Conservation (phyloP, 2,113 vertebrate genomes). For the Tylochromis polylepis region DNA sequence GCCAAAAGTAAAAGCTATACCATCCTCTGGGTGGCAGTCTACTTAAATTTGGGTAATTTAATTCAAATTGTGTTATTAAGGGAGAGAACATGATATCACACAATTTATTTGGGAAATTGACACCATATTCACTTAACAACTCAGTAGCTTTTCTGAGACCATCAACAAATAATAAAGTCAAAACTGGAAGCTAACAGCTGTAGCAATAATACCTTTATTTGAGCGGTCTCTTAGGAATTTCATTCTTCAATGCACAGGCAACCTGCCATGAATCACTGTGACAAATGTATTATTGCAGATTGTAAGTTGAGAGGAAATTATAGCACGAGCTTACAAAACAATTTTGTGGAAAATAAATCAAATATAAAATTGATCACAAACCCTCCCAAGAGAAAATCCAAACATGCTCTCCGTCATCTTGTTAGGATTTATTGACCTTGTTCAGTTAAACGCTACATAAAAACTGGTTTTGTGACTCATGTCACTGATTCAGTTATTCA, state of each 20-base stretch:
- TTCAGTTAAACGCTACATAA: neutral
- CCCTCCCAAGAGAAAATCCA: neutral
- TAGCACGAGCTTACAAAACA: neutral
- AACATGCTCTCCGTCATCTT: neutral
- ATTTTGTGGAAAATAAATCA: neutral
- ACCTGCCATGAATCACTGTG: neutral
- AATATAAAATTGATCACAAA: neutral
- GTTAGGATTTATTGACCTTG: neutral
- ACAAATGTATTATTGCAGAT: neutral
- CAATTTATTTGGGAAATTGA: constrained; percentile 22
- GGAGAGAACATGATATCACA: neutral
- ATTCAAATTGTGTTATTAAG: constrained; percentile 22
- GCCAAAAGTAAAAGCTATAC: neutral
- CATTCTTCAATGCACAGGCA: neutral
- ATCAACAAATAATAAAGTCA: constrained; percentile 19
- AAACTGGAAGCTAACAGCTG: neutral
- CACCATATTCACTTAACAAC: neutral
- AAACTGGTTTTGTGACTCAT: neutral
- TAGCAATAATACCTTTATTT: neutral
- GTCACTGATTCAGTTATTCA: neutral
- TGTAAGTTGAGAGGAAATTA: neutral
- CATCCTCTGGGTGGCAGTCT: constrained; percentile 1
- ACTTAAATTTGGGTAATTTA: constrained; percentile 31
- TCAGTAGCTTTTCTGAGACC: neutral
- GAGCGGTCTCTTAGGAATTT: neutral